phyloP scores from a whole-genome alignment of 2,113 vertebrate genomes.

The Pseudopodoces humilis region DNA sequence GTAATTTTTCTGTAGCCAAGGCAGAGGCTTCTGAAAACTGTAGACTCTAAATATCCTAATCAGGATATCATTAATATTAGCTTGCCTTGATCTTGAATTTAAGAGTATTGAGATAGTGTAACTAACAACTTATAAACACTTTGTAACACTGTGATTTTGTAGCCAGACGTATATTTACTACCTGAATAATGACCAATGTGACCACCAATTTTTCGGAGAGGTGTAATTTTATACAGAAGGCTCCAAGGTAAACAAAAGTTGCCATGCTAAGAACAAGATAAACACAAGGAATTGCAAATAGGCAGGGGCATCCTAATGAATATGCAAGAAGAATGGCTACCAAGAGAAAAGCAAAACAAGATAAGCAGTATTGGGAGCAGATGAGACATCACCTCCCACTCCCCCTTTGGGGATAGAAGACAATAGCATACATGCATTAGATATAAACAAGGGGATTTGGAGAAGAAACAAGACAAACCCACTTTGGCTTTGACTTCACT shows the following conservation, averaged over 20 bases:
- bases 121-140: not conserved
- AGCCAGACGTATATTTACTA: not conserved
- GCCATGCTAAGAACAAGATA: not conserved
- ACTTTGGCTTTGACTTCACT: not conserved
- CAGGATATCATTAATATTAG: not conserved
- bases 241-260: not conserved
- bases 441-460: not conserved
- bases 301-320: not conserved
- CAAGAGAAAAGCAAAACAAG: not conserved
- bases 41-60: not conserved
- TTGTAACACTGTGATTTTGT: not conserved
- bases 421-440: not conserved
- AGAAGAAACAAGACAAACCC: not conserved
- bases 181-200: not conserved
- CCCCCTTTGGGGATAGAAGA: not conserved
- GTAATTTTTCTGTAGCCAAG: not conserved
- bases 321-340: not conserved
- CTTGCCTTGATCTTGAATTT: not conserved
- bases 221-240: not conserved
- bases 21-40: not conserved
- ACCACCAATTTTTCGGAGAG: not conserved
- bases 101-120: not conserved
- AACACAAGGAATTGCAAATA: not conserved
- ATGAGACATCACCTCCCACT: not conserved
- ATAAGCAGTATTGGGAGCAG: not conserved